Evolutionary conservation across 2,888 invertebrate genomes (phyloP).

Genomic region (Watsonalla binaria): DNA sequence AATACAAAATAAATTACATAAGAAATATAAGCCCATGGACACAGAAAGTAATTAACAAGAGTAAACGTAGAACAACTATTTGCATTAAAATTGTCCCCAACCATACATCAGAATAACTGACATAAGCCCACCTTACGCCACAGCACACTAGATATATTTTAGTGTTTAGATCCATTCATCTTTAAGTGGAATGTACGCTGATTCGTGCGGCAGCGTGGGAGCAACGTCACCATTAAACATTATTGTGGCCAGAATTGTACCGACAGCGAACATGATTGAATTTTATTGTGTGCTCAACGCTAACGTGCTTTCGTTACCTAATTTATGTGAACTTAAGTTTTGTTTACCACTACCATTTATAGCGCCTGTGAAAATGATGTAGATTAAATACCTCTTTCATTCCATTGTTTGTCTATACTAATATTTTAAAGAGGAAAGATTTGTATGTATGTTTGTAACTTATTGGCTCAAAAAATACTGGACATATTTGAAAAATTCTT

Average conservation of each 20-base stretch:
- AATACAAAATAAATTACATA: no score
- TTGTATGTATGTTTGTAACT: no score
- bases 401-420: no score
- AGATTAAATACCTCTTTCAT: no score
- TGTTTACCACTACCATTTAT: background rate
- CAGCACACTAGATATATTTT: constrained; percentile 16
- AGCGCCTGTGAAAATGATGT: no score
- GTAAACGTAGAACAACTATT: no score
- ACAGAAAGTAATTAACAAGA: no score
- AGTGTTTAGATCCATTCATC: constrained; percentile 35
- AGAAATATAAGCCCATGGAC: no score
- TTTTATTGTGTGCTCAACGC: constrained; percentile 62
- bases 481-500: no score
- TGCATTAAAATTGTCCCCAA: constrained; percentile 8
- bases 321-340: constrained; percentile 24
- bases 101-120: constrained; percentile 17
- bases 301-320: constrained; percentile 37
- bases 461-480: no score
- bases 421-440: no score
- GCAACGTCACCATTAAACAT: constrained; percentile 70
- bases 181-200: constrained; percentile 33
- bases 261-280: constrained; percentile 66
- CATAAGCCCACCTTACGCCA: constrained; percentile 16
- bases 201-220: constrained; percentile 58
- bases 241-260: constrained; percentile 51